Evolutionary conservation across 2,797 vertebrate genomes (phyloP).

Genomic region (Gallinago stenura): DNA sequence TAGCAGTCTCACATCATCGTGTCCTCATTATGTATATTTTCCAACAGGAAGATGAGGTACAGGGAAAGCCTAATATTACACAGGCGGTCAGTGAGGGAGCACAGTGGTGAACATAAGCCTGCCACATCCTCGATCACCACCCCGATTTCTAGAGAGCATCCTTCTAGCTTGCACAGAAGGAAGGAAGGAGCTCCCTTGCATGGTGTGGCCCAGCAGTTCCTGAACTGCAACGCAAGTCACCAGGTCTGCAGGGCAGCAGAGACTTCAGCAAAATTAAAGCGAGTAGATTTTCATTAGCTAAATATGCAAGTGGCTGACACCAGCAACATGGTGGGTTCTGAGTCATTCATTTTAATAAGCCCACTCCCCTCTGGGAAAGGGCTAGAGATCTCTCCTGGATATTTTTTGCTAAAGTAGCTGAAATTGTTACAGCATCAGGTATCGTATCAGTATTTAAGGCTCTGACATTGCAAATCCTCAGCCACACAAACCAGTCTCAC

Average conservation of each 20-base stretch:
- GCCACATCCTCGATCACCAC: not conserved
- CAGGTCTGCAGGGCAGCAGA: not conserved
- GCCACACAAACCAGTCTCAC: not conserved
- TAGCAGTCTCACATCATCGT: not conserved
- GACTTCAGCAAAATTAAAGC: not conserved
- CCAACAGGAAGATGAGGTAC: not conserved
- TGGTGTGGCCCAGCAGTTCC: not conserved
- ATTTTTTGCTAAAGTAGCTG: not conserved
- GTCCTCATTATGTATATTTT: not conserved
- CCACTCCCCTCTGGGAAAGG: not conserved
- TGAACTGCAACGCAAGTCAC: not conserved
- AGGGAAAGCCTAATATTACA: not conserved
- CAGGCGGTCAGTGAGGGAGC: not conserved
- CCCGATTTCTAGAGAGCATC: not conserved
- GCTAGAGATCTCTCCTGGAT: not conserved
- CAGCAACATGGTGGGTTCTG: not conserved
- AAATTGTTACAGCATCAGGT: not conserved
- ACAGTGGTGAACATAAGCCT: not conserved
- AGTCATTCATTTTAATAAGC: not conserved
- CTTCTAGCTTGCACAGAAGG: not conserved
- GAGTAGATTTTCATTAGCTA: not conserved
- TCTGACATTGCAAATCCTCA: not conserved
- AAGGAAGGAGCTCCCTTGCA: not conserved
- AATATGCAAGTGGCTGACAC: not conserved
- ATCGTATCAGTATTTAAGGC: not conserved